Percentiles rank a stretch among this genome's conserved stretches.
These are phyloP conservation scores for Macropodus opercularis DNA, from an alignment of 2,797 vertebrate genomes.

Conservation along the genomic window DNA sequence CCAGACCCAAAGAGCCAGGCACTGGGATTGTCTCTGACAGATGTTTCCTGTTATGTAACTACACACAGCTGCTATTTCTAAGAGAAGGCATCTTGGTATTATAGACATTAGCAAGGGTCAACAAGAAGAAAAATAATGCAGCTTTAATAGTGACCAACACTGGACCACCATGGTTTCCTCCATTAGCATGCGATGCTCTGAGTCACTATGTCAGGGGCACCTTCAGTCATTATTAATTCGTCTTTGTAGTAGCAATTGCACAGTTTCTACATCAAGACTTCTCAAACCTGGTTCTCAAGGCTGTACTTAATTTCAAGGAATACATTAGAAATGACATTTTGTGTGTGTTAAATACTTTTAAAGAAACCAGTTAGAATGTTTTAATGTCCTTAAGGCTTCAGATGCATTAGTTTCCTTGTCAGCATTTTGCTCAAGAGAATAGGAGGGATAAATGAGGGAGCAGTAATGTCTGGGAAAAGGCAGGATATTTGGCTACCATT, in stretches of 20 bases:
- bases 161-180: conserved; percentile 83
- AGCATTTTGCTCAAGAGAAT: conserved; percentile 65
- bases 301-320: conserved; percentile 8
- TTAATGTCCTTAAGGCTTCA: conserved; percentile 48
- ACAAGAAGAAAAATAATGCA: conserved; percentile 86
- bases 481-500: conserved; percentile 74
- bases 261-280: background rate
- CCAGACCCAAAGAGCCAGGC: conserved; percentile 59
- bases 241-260: background rate
- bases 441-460: conserved; percentile 77
- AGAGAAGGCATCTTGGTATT: conserved; percentile 81
- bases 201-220: conserved; percentile 35
- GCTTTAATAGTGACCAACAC: conserved; percentile 83
- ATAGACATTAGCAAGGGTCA: conserved; percentile 85
- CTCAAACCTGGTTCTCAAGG: too few relatives aligned
- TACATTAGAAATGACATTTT: conserved; percentile 16
- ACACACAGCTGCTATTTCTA: conserved; percentile 84
- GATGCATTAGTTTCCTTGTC: conserved; percentile 61
- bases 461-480: conserved; percentile 76
- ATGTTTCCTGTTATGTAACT: conserved; percentile 88
- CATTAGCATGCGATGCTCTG: conserved; percentile 49
- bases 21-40: conserved; percentile 79
- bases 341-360: conserved; percentile 35
- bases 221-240: conserved; percentile 2
- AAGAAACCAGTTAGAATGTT: conserved; percentile 51